Evolutionary conservation across 2,888 invertebrate genomes (phyloP), one percentile per base, ranked within the genome.

Genomic region (Ornithoptera alexandrae): DNA sequence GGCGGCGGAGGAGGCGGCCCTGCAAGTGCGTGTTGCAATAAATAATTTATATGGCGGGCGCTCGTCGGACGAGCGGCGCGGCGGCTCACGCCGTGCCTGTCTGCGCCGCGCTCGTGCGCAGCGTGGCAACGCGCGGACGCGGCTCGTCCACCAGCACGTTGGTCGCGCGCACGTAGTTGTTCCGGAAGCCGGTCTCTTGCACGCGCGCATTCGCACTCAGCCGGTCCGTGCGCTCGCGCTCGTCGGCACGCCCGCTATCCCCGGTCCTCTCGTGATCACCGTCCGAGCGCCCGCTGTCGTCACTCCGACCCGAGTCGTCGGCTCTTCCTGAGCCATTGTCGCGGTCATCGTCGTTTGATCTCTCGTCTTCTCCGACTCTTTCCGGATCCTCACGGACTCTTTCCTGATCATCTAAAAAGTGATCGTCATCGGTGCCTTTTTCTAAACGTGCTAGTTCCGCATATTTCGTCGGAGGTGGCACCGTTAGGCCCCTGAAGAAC

Each of bases 31-130:
- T 46, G 74, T 76, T 72, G 74, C 75, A 90, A 89, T 90, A 90
- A 89, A 88, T 90, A 90, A 84, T 75, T 75, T 73, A 77, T 90
- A 90, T 90, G 90, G 90, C 90, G 85, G 84, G 81, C 79, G 79
- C 76, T 77, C 71, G 77, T 71, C 74, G 73, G 73, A 60, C 53
- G 57, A 58, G 66, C 20, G 65, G 73, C 69, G 65, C 53, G 73
- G 65, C 74, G 68, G 67, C 67, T 72, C 72, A 75, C 75, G 74
- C 74, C 72, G 74, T 75, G 69, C 77, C 3, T 1, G 15, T 12
- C 22, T 22, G 22, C 22, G 22, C 22, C 72, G 74, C 74, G 69
- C 77, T 10, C 8, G 12, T 8, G 42, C 42, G 36, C 42, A 12
- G 71, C 22, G 22, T 22, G 22, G 22, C 22, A 22, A 22, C 22